Percentiles rank a stretch among this genome's conserved stretches.
These are phyloP conservation scores for Danio kyathit DNA, from an alignment of 2,797 vertebrate genomes.

Conservation along the genomic window DNA sequence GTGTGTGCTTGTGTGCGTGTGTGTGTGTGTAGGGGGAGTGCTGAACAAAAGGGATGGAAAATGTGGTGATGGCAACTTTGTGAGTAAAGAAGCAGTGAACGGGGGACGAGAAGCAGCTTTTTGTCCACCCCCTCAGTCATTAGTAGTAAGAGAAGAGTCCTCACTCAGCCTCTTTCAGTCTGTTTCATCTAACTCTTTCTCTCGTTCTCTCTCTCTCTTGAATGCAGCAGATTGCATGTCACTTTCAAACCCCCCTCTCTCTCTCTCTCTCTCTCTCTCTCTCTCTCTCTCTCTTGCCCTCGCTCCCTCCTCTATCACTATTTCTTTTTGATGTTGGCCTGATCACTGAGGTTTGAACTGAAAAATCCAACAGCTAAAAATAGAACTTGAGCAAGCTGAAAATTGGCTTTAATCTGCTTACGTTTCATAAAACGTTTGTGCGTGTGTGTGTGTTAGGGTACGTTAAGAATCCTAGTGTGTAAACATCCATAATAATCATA, in stretches of 20 bases:
- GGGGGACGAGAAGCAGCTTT: slow-evolving; percentile 58
- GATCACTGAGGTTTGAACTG: slow-evolving; percentile 66
- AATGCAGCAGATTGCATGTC: slow-evolving; percentile 55
- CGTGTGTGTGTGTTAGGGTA: slow-evolving; percentile 27
- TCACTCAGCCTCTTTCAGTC: slow-evolving; percentile 33
- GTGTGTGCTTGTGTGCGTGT: too few relatives aligned
- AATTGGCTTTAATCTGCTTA: slow-evolving; percentile 82
- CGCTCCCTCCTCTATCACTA: slow-evolving; percentile 40
- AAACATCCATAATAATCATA: slow-evolving; percentile 74
- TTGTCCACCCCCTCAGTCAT: slow-evolving; percentile 69
- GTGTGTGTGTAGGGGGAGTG: not conserved
- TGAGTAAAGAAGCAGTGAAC: slow-evolving; percentile 31
- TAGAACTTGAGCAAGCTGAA: slow-evolving; percentile 70
- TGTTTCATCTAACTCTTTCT: slow-evolving; percentile 38
- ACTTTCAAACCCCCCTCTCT: slow-evolving; percentile 45
- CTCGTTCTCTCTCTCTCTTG: slow-evolving; percentile 39
- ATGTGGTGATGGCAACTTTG: slow-evolving; percentile 43
- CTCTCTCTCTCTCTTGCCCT: slow-evolving; percentile 45
- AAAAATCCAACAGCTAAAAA: slow-evolving; percentile 76
- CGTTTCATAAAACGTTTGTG: slow-evolving; percentile 63
- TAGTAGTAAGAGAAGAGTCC: slow-evolving; percentile 60
- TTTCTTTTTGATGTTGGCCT: slow-evolving; percentile 72
- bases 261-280: slow-evolving; percentile 55
- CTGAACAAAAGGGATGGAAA: slow-evolving; percentile 18
- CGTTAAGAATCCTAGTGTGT: slow-evolving; percentile 69